Conservation (phyloP, 2,113 vertebrate species). For the human region GRCh38 chr12:28874001-28874500, state of each 20-base stretch:
- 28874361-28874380: background rate
- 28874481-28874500: background rate
- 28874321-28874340: background rate
- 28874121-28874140: background rate
- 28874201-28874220: background rate
- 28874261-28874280: background rate
- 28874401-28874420: background rate
- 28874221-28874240: background rate
- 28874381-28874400: background rate
- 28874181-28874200: background rate
- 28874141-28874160: background rate
- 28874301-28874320: background rate
- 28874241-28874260: background rate
- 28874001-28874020: background rate
- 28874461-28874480: background rate
- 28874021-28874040: too few relatives aligned
- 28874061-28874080: too few relatives aligned
- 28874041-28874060: background rate
- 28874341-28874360: background rate
- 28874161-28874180: background rate
- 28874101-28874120: background rate
- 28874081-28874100: background rate
- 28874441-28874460: background rate
- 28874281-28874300: background rate
- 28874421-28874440: background rate